Base-by-base conservation (phyloP, 2,888 invertebrate genomes). In the Slavum lentiscoides region DNA sequence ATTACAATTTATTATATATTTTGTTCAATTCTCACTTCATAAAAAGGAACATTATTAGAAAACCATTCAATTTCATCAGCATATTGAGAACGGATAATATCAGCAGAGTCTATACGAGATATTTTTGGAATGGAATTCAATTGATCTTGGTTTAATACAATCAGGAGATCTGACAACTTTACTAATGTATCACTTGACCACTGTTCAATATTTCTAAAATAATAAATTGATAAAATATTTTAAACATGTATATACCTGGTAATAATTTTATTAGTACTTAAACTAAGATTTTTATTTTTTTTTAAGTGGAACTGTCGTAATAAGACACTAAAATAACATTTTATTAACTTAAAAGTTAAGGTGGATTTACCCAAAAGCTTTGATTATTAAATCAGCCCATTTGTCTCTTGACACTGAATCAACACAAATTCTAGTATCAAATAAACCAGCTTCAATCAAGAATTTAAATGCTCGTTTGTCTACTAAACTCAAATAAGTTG, bases 391-490 rank as follows among this genome's bases (percentile, higher is more conserved):
- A 64, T 72, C 49, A 17, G 80, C 70, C 80, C 80, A 80, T 70
- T 80, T 64, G 15, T 19, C 64, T 64, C 55, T 80, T 43, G 80
- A 55, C 9, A 43, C n/a, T 43, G 80, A 30, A 39, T 70, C 70
- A 43, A 72, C 62, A 80, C 80, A 80, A 23, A 80, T 55, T 43
- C 80, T 80, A 2, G 64, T 80, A 66, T 80, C 80, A 64, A 80
- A 66, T 70, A 80, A 64, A n/a, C 72, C 58, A 80, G 43, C 11
- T 72, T 80, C 72, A 23, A 80, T 8, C 0, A 72, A 37, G 2
- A 72, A 64, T 72, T 80, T 80, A 58, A 80, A 72, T 39, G 80
- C 70, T 58, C 43, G 61, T 72, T 43, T 72, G n/a, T 80, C 72
- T 6, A 80, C 43, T 58, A 58, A 13, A 23, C 39, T 58, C 9